Percentiles rank a stretch among this genome's conserved stretches.
Evolutionary conservation across 2,888 invertebrate species (phyloP).

Genomic region (Euclidia mi): DNA sequence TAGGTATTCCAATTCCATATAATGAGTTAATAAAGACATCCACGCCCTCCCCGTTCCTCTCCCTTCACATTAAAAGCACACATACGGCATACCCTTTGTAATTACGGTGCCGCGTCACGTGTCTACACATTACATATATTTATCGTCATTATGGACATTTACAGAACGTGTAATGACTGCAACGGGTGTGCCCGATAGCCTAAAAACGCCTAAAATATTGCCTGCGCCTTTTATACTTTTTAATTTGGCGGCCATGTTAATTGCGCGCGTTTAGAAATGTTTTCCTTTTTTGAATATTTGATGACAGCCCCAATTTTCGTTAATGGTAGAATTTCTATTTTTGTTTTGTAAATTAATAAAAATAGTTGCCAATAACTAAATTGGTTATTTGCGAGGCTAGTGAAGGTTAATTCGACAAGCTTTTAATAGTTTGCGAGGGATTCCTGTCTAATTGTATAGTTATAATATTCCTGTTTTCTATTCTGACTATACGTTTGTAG

Average conservation of each 20-base stretch:
- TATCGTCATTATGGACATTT: constrained; percentile 48
- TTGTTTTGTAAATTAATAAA: too few species aligned
- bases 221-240: constrained; percentile 33
- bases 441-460: too few species aligned
- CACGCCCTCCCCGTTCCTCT: neutral
- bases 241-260: constrained; percentile 29
- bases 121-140: constrained; percentile 42
- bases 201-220: constrained; percentile 45
- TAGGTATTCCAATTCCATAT: too few species aligned
- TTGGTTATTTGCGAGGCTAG: too few species aligned
- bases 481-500: too few species aligned
- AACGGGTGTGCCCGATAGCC: constrained; percentile 47
- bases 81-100: constrained; percentile 25
- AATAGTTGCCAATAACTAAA: too few species aligned
- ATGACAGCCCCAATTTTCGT: constrained; percentile 11
- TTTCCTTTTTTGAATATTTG: constrained; percentile 28
- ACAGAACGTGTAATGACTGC: constrained; percentile 42
- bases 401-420: too few species aligned
- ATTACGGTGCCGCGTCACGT: constrained; percentile 40
- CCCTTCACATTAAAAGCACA: constrained; percentile 31
- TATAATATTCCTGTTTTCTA: too few species aligned
- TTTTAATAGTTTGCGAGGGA: too few species aligned
- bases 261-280: constrained; percentile 29
- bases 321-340: neutral
- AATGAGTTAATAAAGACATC: neutral